Evolutionary conservation across 2,888 invertebrate species (phyloP).

Genomic region (Allolobophora icterica): DNA sequence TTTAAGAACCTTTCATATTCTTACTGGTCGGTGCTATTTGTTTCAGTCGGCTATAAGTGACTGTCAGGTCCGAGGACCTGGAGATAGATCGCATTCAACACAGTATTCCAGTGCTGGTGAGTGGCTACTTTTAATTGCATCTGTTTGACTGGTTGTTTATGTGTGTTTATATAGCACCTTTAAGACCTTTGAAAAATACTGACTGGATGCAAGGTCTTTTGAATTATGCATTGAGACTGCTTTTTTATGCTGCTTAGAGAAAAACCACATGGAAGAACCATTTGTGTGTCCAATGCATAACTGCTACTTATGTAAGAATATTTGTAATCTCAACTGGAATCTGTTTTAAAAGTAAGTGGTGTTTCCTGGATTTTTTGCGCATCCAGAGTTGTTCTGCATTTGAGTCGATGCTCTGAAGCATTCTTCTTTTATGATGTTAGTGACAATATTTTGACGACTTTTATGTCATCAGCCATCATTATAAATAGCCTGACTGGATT

Average conservation of each 20-base stretch:
- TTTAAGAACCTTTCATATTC: neutral
- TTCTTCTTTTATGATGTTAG: too few relatives aligned
- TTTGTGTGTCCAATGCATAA: too few relatives aligned
- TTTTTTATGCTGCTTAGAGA: neutral
- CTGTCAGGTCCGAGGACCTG: conserved; percentile 12
- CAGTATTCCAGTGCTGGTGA: conserved; percentile 22
- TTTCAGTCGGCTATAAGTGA: conserved; percentile 24
- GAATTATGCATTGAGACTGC: neutral
- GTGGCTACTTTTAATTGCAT: neutral
- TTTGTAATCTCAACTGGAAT: too few relatives aligned
- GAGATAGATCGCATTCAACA: conserved; percentile 20
- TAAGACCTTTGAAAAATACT: neutral
- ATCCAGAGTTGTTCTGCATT: too few relatives aligned
- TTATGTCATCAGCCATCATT: too few relatives aligned
- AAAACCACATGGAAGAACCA: too few relatives aligned
- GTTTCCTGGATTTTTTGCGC: too few relatives aligned
- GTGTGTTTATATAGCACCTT: neutral
- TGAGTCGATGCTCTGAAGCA: too few relatives aligned
- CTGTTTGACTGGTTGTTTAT: neutral
- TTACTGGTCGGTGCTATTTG: neutral
- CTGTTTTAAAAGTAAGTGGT: too few relatives aligned
- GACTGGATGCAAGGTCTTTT: neutral
- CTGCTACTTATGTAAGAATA: too few relatives aligned
- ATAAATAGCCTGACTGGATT: too few relatives aligned
- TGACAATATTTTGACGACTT: too few relatives aligned